These are phyloP conservation scores for Prenolepis imparis DNA, from an alignment of 2,888 invertebrate species.

Conservation along the genomic window DNA sequence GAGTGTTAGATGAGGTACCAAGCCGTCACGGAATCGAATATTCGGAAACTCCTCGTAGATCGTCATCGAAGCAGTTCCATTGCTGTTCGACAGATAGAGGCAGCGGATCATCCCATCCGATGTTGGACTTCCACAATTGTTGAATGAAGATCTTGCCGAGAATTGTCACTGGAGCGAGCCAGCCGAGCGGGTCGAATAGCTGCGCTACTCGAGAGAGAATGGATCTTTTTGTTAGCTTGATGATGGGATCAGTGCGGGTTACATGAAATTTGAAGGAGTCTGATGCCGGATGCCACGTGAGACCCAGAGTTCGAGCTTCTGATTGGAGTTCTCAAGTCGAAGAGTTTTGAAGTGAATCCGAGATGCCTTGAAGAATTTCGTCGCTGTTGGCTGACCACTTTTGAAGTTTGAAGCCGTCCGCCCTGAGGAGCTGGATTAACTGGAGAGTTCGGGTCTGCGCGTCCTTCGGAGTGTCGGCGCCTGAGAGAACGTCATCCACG, in stretches of 20 bases:
- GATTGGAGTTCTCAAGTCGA: background rate
- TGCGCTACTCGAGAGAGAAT: background rate
- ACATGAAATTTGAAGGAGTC: background rate
- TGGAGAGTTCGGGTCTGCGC: background rate
- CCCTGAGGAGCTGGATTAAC: background rate
- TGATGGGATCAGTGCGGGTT: background rate
- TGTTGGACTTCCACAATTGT: background rate
- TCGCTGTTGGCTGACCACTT: background rate
- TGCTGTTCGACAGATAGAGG: background rate
- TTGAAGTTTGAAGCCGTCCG: background rate
- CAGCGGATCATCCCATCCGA: constrained; percentile 1
- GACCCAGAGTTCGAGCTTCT: constrained; percentile 2
- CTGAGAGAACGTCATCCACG: background rate
- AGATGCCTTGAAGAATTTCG: background rate
- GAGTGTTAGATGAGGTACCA: background rate
- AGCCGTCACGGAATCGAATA: background rate
- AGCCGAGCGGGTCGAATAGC: constrained; percentile 10
- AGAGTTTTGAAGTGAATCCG: background rate
- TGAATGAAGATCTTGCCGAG: constrained; percentile 10
- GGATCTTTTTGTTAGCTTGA: background rate
- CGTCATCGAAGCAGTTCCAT: background rate
- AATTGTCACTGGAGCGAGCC: background rate
- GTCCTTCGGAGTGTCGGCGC: background rate
- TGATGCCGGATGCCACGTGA: background rate
- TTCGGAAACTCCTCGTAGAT: background rate